Evolutionary conservation across 2,888 invertebrate species (phyloP).

Genomic region (Drosophila tanythrix): DNA sequence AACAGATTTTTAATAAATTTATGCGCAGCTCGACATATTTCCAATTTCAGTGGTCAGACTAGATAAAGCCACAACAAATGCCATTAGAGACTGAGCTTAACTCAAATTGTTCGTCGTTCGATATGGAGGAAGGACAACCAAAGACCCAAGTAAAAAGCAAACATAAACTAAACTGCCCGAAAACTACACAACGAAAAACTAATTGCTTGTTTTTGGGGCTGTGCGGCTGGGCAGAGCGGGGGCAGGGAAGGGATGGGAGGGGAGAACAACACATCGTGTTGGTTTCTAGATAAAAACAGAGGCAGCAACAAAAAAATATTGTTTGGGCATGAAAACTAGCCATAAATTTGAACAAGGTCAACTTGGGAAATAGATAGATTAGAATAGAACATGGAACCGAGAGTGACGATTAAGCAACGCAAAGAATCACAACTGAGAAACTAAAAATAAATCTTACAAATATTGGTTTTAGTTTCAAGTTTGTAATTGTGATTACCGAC

Average conservation of each 20-base stretch:
- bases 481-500: conserved; percentile 23
- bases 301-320: conserved; percentile 25
- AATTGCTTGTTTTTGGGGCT: conserved; percentile 39
- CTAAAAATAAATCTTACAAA: conserved; percentile 34
- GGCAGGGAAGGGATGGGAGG: not conserved
- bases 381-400: conserved; percentile 2
- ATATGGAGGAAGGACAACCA: conserved; percentile 23
- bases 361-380: conserved; percentile 39
- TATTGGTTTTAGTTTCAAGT: conserved; percentile 51
- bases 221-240: not conserved
- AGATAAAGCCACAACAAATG: conserved; percentile 17
- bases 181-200: conserved; percentile 22
- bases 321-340: conserved; percentile 41
- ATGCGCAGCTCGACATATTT: conserved; percentile 10
- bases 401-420: conserved; percentile 57
- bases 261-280: conserved; percentile 43
- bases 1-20: conserved; percentile 21
- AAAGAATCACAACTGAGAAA: conserved; percentile 40
- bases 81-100: conserved; percentile 29
- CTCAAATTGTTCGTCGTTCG: conserved; percentile 14
- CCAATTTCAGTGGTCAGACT: conserved; percentile 13
- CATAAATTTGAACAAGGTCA: conserved; percentile 75
- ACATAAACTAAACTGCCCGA: conserved; percentile 22
- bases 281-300: conserved; percentile 66
- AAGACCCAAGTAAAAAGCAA: conserved; percentile 11